Evolutionary conservation across 2,888 invertebrate species (phyloP).

Genomic region (Nymphalis polychloros): DNA sequence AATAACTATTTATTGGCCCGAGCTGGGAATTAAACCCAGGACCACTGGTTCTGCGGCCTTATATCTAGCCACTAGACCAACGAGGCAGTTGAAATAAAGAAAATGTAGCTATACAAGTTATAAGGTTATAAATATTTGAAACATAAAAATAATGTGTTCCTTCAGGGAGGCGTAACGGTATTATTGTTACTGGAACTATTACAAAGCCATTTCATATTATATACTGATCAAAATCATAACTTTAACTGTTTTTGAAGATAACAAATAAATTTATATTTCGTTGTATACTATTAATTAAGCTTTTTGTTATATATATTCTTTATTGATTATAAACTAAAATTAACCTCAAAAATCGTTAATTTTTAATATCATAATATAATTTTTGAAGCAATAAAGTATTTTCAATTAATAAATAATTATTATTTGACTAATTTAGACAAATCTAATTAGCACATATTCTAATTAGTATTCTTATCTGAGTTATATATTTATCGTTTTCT

Average conservation of each 20-base stretch:
- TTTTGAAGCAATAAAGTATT: not conserved
- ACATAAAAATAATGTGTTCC: not conserved
- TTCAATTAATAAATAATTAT: slow-evolving; percentile 12
- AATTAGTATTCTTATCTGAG: slow-evolving; percentile 33
- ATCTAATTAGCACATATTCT: slow-evolving; percentile 32
- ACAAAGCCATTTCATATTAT: not conserved
- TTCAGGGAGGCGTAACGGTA: no score
- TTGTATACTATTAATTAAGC: not conserved
- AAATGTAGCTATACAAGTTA: not conserved
- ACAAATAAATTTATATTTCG: not conserved
- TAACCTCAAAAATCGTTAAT: no score
- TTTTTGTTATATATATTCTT: no score
- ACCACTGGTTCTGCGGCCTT: no score
- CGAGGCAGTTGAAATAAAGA: not conserved
- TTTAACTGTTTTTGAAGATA: not conserved
- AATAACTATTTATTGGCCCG: no score
- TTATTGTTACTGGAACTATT: no score
- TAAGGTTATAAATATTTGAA: not conserved
- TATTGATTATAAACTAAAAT: no score
- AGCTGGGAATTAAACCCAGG: no score
- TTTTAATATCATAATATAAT: not conserved
- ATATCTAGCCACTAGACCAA: no score
- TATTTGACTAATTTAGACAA: slow-evolving; percentile 29
- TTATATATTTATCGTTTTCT: slow-evolving; percentile 32
- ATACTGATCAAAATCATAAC: slow-evolving; percentile 3